phyloP scores from a whole-genome alignment of 2,797 vertebrate species.

The Lepilemur septentrionalis region DNA sequence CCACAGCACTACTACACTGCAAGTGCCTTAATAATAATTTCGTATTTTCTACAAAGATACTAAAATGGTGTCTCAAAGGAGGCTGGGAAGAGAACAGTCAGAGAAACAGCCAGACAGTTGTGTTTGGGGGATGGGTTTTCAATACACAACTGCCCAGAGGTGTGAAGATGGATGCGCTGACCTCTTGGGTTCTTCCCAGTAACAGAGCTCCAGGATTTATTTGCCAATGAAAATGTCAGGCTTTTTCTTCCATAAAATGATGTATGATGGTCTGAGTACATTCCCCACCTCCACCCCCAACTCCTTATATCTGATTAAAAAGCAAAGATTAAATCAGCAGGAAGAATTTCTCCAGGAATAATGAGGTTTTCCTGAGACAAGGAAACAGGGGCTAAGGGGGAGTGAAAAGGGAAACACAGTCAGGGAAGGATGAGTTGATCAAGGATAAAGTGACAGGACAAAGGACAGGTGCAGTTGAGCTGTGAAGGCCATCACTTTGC shows the following conservation, averaged over 20 bases:
- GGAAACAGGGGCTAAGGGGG: not conserved
- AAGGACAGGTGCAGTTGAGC: not conserved
- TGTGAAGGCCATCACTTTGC: not conserved
- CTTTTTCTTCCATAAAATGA: conserved; percentile 57
- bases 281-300: not conserved
- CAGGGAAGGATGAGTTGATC: not conserved
- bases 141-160: not conserved
- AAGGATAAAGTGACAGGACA: not conserved
- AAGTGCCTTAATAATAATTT: not conserved
- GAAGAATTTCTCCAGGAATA: not conserved
- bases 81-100: not conserved
- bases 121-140: not conserved
- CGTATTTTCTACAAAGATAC: conserved; percentile 19
- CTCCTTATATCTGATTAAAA: conserved; percentile 61
- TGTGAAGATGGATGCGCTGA: conserved; percentile 43
- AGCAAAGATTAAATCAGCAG: conserved; percentile 54
- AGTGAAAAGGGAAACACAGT: not conserved
- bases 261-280: not conserved
- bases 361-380: not conserved
- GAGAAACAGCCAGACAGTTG: not conserved
- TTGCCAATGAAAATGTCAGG: conserved; percentile 62
- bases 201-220: conserved; percentile 48
- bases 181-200: not conserved
- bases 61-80: not conserved
- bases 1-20: too few relatives aligned